Evolutionary conservation across 2,113 vertebrate species (phyloP).

Genomic region (Oreochromis tanganicae): DNA sequence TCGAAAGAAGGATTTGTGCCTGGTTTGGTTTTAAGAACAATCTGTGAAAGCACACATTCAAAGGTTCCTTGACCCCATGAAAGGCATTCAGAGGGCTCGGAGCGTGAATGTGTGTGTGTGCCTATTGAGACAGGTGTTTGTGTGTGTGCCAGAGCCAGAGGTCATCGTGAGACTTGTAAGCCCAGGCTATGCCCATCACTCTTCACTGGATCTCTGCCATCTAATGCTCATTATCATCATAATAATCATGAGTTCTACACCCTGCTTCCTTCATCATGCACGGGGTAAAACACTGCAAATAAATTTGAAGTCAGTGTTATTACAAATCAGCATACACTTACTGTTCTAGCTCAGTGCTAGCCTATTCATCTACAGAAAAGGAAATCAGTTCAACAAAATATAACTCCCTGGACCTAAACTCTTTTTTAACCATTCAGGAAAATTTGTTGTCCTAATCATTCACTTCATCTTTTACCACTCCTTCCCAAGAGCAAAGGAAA

Average conservation of each 20-base stretch:
- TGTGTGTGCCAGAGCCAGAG: conserved; percentile 36
- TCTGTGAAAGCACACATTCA: neutral
- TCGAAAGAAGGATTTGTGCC: neutral
- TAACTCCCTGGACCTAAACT: neutral
- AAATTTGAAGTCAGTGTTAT: neutral
- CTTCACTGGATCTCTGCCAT: conserved; percentile 52
- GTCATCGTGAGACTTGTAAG: conserved; percentile 53
- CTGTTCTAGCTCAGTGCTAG: conserved; percentile 4
- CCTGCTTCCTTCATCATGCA: neutral
- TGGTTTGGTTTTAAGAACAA: neutral
- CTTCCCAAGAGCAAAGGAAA: conserved; percentile 61
- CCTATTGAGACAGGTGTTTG: neutral
- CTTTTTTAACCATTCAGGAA: conserved; percentile 46
- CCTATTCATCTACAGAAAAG: neutral
- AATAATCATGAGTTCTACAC: conserved; percentile 37
- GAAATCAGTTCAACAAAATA: neutral
- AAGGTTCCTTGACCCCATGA: conserved; percentile 9
- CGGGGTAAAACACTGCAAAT: conserved; percentile 12
- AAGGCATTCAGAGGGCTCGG: neutral
- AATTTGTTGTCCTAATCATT: conserved; percentile 69
- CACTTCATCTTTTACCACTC: conserved; percentile 57
- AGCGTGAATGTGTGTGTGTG: neutral
- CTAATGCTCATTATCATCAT: conserved; percentile 49
- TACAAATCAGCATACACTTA: neutral
- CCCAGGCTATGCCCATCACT: conserved; percentile 55